Evolutionary conservation across 2,888 invertebrate species (phyloP).

Genomic region (Dascillus cervinus): DNA sequence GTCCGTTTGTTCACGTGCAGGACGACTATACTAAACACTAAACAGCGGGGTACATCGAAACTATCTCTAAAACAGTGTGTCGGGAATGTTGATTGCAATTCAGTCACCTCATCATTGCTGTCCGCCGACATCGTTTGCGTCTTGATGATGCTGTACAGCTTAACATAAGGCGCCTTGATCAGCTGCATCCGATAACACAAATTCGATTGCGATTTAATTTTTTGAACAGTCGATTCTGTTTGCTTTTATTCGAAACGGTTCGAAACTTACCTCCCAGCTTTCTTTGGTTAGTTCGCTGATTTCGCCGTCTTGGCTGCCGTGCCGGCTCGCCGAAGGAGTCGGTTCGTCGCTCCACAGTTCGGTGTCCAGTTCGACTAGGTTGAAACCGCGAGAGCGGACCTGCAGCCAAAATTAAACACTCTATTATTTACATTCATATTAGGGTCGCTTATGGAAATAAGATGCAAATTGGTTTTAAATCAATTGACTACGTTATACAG

Average conservation of each 20-base stretch:
- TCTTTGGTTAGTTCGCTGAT: conserved; percentile 76
- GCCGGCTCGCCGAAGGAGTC: conserved; percentile 43
- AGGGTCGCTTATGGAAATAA: too few species aligned
- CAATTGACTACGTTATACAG: too few species aligned
- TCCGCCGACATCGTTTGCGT: conserved; percentile 76
- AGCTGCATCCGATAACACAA: conserved; percentile 69
- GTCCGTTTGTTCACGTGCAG: too few species aligned
- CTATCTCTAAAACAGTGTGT: too few species aligned
- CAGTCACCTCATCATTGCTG: conserved; percentile 42
- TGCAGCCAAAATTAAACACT: too few species aligned
- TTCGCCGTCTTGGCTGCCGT: conserved; percentile 61
- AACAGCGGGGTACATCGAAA: too few species aligned
- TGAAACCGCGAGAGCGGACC: conserved; percentile 64
- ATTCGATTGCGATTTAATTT: conserved; percentile 7
- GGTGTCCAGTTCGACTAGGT: conserved; percentile 82
- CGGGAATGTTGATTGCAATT: conserved; percentile 15
- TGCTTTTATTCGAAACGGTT: too few species aligned
- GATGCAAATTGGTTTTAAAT: too few species aligned
- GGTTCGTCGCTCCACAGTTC: conserved; percentile 72
- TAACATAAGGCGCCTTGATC: conserved; percentile 94
- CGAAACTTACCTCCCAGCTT: conserved; percentile 83
- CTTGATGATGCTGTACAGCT: conserved; percentile 94
- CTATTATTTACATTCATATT: too few species aligned
- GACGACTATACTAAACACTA: too few species aligned
- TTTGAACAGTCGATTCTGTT: too few species aligned